Evolutionary conservation across 2,113 vertebrate genomes (phyloP), one percentile per base, ranked within the genome.

Genomic region (Marcusenius ussheri): DNA sequence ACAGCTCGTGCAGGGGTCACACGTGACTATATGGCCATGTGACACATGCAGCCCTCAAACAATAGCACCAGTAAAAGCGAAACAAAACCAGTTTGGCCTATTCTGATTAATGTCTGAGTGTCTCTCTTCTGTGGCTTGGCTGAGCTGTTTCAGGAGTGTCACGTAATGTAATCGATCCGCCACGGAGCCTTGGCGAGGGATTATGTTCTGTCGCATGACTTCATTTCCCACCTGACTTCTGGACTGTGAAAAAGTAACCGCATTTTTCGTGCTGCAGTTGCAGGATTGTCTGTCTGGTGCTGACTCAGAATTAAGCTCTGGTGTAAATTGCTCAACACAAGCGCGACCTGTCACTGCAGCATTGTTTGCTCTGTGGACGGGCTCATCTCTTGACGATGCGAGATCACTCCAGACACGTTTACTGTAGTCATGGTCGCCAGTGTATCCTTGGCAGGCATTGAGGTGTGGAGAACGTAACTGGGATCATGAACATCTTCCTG

Each of bases 211-310:
- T 80, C 17, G 2, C 74, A 80, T 80, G 74, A 80, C 35, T 42
- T 80, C 13, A 80, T 80, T 80, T 80, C 74, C 74, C 74, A 80
- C 74, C 35, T 80, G 74, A 80, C 74, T 80, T 80, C 35, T 80
- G 74, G 31, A 80, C 74, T 80, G 74, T 80, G 74, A 80, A 80
- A 35, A 80, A 42, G 6, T 80, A 80, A 42, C 31, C 6, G 35
- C 35, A 1, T 80, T 80, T 80, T 42, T 42, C 35, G 2, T 42
- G 74, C 31, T 31, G 35, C 74, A 42, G 7, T 80, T 19, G 74
- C 13, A 80, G 74, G 74, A 80, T 42, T 80, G 66, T 74, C 35
- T 80, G 74, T 80, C 74, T 13, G 11, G 21, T 49, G 83, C 74
- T 80, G 74, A 80, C 74, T 80, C 74, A 80, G 35, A 85, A 85